phyloP scores from a whole-genome alignment of 2,888 invertebrate species.

The Neoaliturus tenellus region DNA sequence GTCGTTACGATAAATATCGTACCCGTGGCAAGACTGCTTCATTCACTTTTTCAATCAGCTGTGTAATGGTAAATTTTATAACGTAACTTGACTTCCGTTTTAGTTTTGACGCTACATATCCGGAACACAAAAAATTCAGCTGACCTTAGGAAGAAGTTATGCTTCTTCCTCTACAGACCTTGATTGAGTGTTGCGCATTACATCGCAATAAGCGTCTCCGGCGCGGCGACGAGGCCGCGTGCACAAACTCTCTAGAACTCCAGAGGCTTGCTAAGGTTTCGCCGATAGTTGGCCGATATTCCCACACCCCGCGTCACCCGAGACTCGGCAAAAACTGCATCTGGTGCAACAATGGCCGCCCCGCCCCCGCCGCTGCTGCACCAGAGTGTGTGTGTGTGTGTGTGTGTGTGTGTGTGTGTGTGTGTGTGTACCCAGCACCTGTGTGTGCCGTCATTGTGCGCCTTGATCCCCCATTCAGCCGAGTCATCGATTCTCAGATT shows the following conservation, averaged over 20 bases:
- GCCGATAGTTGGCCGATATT: slow-evolving; percentile 25
- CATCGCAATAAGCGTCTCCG: not conserved
- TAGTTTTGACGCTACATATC: too few relatives aligned
- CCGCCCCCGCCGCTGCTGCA: not conserved
- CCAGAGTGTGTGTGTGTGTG: not conserved
- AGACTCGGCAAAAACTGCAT: slow-evolving; percentile 5
- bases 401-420: too few relatives aligned
- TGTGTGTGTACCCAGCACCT: not conserved
- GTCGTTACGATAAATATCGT: too few relatives aligned
- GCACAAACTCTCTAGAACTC: not conserved
- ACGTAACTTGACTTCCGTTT: too few relatives aligned
- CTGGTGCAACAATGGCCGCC: not conserved
- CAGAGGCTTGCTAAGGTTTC: slow-evolving; percentile 4
- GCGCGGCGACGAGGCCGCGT: not conserved
- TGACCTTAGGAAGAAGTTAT: too few relatives aligned
- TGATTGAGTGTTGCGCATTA: too few relatives aligned
- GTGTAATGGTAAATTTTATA: too few relatives aligned
- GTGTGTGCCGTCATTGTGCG: not conserved
- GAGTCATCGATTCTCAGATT: slow-evolving; percentile 12
- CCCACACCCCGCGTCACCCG: slow-evolving; percentile 9
- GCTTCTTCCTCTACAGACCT: too few relatives aligned
- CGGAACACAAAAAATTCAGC: too few relatives aligned
- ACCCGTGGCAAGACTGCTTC: too few relatives aligned
- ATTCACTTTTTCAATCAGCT: too few relatives aligned
- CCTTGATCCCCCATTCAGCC: not conserved